Percentiles rank a stretch among this genome's conserved stretches.
Conservation (phyloP, 1,140 invertebrate genomes). For the Rhopalosiphum maidis region DNA sequence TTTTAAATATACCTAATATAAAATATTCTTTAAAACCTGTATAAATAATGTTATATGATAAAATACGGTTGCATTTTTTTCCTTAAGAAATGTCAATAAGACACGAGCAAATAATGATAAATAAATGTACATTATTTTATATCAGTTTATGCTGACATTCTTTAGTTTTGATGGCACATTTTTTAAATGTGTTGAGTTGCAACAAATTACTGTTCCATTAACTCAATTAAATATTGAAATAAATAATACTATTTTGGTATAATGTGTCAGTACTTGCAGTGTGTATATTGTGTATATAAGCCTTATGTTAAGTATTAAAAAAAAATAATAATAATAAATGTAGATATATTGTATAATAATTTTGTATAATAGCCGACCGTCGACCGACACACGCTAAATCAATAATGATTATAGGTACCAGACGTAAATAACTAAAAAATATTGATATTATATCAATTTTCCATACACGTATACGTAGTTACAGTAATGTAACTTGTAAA, state of each 20-base stretch:
- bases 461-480: neutral
- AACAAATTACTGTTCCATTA: slow-evolving; percentile 23
- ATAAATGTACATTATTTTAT: neutral
- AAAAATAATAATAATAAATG: neutral
- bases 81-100: neutral
- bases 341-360: neutral
- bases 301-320: neutral
- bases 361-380: neutral
- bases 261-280: neutral
- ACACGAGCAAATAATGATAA: neutral
- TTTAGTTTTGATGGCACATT: neutral
- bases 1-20: neutral
- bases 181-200: neutral
- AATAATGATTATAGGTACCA: neutral
- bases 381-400: neutral
- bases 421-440: neutral
- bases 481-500: slow-evolving; percentile 12
- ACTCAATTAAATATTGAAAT: slow-evolving; percentile 31
- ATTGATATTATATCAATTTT: neutral
- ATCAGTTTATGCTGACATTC: neutral
- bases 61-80: neutral
- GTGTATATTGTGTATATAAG: neutral
- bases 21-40: neutral
- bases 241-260: neutral
- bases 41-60: neutral